Conservation (phyloP, 2,797 vertebrate genomes). For the Cichlasoma orientale region DNA sequence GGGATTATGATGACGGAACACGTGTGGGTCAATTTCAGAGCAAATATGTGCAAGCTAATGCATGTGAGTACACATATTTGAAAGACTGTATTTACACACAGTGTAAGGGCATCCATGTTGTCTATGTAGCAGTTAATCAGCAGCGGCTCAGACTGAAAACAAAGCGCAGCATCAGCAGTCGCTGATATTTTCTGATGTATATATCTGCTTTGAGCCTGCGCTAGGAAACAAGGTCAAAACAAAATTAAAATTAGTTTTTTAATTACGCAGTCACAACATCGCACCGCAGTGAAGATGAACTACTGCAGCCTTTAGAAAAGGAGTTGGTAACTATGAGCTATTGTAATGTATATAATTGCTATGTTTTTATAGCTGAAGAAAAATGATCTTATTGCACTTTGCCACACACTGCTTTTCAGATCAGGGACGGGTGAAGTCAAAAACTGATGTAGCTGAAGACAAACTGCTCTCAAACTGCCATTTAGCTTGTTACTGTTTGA, state of each 20-base stretch:
- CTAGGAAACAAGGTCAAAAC: constrained; percentile 49
- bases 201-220: constrained; percentile 3
- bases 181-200: background rate
- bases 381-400: background rate
- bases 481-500: background rate
- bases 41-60: constrained; percentile 22
- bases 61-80: background rate
- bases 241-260: constrained; percentile 27
- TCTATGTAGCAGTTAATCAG: constrained; percentile 59
- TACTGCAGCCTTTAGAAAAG: constrained; percentile 6
- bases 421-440: background rate
- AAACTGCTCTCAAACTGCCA: background rate
- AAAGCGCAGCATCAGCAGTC: background rate
- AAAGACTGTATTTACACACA: background rate
- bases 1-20: constrained; percentile 12
- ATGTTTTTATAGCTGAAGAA: background rate
- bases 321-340: background rate
- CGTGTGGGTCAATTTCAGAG: constrained; percentile 30
- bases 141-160: constrained; percentile 26
- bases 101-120: constrained; percentile 26
- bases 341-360: background rate
- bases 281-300: background rate
- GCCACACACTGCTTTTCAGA: background rate
- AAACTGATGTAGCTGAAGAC: background rate
- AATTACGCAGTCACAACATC: constrained; percentile 22